Evolutionary conservation across 2,888 invertebrate species (phyloP).

Genomic region (Aphodius granarius): DNA sequence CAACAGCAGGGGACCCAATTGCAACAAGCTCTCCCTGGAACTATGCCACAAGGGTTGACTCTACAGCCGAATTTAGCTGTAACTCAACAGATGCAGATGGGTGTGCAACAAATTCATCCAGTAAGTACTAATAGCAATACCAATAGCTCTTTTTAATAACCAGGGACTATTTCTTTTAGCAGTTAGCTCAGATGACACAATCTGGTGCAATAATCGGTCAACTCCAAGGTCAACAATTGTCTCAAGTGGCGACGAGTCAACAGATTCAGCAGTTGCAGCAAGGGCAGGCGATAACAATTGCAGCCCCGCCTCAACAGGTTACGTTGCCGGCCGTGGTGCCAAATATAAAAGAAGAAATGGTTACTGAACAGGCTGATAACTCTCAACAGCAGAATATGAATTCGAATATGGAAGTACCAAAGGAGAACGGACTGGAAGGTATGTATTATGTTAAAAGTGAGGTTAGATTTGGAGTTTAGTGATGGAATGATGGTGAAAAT

Average conservation of each 20-base stretch:
- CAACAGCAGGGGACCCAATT: constrained; percentile 58
- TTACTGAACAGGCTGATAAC: constrained; percentile 24
- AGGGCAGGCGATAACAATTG: constrained; percentile 42
- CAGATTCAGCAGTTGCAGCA: constrained; percentile 46
- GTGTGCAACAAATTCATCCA: constrained; percentile 63
- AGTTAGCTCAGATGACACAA: constrained; percentile 59
- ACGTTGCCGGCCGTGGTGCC: constrained; percentile 46
- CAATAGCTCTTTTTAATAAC: not conserved
- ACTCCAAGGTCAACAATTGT: constrained; percentile 46
- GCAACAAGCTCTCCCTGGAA: constrained; percentile 56
- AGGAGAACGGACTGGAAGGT: constrained; percentile 40
- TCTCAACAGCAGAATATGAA: constrained; percentile 33
- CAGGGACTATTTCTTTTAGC: constrained; percentile 29
- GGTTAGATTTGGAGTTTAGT: not conserved
- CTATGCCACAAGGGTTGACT: constrained; percentile 61
- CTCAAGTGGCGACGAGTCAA: constrained; percentile 45
- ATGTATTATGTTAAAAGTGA: constrained; percentile 24
- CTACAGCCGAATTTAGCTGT: constrained; percentile 55
- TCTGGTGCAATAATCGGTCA: constrained; percentile 55
- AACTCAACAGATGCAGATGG: constrained; percentile 54
- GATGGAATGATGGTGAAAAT: not conserved
- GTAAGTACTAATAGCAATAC: constrained; percentile 49
- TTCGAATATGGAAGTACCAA: constrained; percentile 32
- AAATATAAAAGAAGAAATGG: constrained; percentile 32
- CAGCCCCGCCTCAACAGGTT: constrained; percentile 47